Evolutionary conservation across 1,140 invertebrate genomes (phyloP), one percentile per base, ranked within the genome.

Genomic region (Drosophila sp.): DNA sequence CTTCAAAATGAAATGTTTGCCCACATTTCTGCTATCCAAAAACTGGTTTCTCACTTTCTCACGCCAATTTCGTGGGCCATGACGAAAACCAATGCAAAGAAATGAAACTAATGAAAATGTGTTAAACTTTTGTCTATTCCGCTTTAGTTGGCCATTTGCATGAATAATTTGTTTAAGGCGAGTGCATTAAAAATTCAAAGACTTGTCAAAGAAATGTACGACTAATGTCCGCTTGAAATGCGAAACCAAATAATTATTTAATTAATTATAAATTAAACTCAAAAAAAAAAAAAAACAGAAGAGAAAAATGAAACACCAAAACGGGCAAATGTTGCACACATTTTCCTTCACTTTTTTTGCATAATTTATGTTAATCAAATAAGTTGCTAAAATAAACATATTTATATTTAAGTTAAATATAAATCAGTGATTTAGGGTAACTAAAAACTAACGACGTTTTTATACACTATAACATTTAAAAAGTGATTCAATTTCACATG

Each of bases 31-130:
- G 7, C 8, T 32, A n/a, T 30, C 29, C 40, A 40, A 84, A 17
- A 90, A 90, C 81, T 32, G 85, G 85, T 90, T 90, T 79, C 69
- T 29, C 29, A 82, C 85, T 90, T 90, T 90, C 85, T 90, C 85
- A 90, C 85, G 85, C 79, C 81, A 86, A 82, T 86, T 85, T 74
- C 76, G 41, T 62, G 60, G 30, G 62, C 75, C 79, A 67, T 86
- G 83, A 86, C 76, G 70, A 56, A 78, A 62, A 47, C 38, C 5
- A 44, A 64, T 38, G 8, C 38, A 35, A 71, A 64, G 71, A 80
- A 72, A 76, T 69, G 57, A 32, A 73, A 61, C 47, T 61, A 50
- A 50, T 54, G 57, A 68, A 68, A 60, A 54, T 56, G 60, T 38
- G 72, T 63, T 76, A 57, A 40, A 62, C n/a, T 68, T 33, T 50